phyloP scores from a whole-genome alignment of 2,888 invertebrate species.

The Epiblema foenella region DNA sequence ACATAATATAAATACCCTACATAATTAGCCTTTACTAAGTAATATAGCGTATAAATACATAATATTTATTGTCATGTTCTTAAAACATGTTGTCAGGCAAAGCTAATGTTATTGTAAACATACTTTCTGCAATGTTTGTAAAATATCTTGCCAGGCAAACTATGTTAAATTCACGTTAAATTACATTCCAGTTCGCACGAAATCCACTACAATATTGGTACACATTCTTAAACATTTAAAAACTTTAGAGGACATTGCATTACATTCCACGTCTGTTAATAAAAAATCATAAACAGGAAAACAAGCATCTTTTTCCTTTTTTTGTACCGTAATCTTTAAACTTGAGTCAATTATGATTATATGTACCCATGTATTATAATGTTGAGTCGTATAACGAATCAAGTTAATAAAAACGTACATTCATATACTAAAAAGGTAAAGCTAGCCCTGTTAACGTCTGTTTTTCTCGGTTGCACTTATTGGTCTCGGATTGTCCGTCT shows the following conservation, averaged over 20 bases:
- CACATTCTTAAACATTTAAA: conserved; percentile 28
- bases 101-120: too few relatives aligned
- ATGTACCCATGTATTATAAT: conserved; percentile 77
- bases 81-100: too few relatives aligned
- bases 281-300: conserved; percentile 38
- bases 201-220: conserved; percentile 25
- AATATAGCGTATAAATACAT: too few relatives aligned
- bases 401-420: conserved; percentile 82
- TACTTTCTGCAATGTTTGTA: too few relatives aligned
- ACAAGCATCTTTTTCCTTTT: conserved; percentile 49
- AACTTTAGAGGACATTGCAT: conserved; percentile 23
- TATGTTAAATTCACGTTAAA: too few relatives aligned
- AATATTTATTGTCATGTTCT: too few relatives aligned
- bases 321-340: conserved; percentile 60
- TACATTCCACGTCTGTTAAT: conserved; percentile 18
- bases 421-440: conserved; percentile 80
- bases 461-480: conserved; percentile 69
- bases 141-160: too few relatives aligned
- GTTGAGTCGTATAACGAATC: conserved; percentile 78
- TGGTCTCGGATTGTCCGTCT: conserved; percentile 62
- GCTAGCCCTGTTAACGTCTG: conserved; percentile 79
- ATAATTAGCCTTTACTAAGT: too few relatives aligned
- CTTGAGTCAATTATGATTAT: conserved; percentile 69
- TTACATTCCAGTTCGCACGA: conserved; percentile 18
- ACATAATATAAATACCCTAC: too few relatives aligned